Evolutionary conservation across 2,797 vertebrate species (phyloP).

Genomic region (Megalops cyprinoides): DNA sequence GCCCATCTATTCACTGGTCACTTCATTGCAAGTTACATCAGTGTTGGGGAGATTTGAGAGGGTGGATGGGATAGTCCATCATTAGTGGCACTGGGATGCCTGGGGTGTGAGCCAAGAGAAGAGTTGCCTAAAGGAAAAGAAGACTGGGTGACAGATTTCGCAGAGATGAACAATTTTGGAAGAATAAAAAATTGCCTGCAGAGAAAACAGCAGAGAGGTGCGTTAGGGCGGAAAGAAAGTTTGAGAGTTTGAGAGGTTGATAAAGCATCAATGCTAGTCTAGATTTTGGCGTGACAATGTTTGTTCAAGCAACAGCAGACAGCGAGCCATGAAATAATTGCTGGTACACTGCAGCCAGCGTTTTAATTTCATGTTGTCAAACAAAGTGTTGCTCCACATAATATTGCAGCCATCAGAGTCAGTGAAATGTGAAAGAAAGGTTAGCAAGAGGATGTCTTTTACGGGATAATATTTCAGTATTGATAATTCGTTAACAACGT

Average conservation of each 20-base stretch:
- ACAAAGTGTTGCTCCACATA: neutral
- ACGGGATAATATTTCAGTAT: too few relatives aligned
- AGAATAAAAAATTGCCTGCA: neutral
- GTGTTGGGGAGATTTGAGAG: neutral
- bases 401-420: neutral
- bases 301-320: slow-evolving; percentile 1
- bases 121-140: neutral
- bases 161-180: neutral
- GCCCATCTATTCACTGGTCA: too few relatives aligned
- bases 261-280: neutral
- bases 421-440: neutral
- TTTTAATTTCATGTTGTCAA: neutral
- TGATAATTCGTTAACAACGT: too few relatives aligned
- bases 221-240: neutral
- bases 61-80: neutral
- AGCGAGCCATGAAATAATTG: neutral
- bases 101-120: neutral
- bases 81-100: neutral
- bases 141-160: neutral
- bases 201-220: neutral
- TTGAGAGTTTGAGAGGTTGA: neutral
- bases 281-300: neutral
- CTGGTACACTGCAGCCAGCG: neutral
- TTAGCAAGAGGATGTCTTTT: neutral
- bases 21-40: too few relatives aligned